Evolutionary conservation across 2,888 invertebrate genomes (phyloP).

Genomic region (Linnaemya vulpina): DNA sequence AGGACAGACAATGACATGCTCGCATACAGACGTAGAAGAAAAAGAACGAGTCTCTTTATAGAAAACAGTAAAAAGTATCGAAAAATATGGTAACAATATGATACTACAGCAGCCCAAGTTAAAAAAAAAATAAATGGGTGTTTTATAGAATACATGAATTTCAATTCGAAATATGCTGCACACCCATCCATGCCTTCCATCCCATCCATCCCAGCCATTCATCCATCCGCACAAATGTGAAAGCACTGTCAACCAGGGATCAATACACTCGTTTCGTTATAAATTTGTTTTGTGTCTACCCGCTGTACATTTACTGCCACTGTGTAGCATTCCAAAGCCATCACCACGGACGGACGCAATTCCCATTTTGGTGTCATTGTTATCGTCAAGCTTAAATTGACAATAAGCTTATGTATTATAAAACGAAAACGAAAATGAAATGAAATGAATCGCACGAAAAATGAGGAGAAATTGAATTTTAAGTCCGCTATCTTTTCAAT

Average conservation of each 20-base stretch:
- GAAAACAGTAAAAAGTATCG: conserved; percentile 21
- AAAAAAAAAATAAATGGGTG: conserved; percentile 52
- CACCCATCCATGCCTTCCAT: background rate
- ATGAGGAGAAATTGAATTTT: conserved; percentile 66
- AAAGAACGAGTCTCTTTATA: conserved; percentile 22
- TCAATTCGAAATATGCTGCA: conserved; percentile 43
- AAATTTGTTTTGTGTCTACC: conserved; percentile 52
- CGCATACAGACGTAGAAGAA: conserved; percentile 2
- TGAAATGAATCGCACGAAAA: conserved; percentile 55
- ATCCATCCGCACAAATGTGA: conserved; percentile 8
- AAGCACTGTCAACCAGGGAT: conserved; percentile 40
- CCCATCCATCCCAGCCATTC: background rate
- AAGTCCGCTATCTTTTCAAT: conserved; percentile 69
- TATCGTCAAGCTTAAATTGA: conserved; percentile 67
- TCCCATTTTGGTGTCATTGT: conserved; percentile 60
- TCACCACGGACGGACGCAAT: conserved; percentile 48
- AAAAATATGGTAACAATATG: conserved; percentile 68
- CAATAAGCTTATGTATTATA: conserved; percentile 69
- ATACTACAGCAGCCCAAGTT: conserved; percentile 46
- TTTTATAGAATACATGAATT: conserved; percentile 66
- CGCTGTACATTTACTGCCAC: conserved; percentile 53
- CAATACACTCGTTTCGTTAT: conserved; percentile 60
- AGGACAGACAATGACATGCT: conserved; percentile 2
- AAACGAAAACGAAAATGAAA: conserved; percentile 62
- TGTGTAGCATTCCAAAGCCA: conserved; percentile 35